Base-by-base conservation (phyloP, 2,797 vertebrate genomes). In the Sebastes wilsoni region DNA sequence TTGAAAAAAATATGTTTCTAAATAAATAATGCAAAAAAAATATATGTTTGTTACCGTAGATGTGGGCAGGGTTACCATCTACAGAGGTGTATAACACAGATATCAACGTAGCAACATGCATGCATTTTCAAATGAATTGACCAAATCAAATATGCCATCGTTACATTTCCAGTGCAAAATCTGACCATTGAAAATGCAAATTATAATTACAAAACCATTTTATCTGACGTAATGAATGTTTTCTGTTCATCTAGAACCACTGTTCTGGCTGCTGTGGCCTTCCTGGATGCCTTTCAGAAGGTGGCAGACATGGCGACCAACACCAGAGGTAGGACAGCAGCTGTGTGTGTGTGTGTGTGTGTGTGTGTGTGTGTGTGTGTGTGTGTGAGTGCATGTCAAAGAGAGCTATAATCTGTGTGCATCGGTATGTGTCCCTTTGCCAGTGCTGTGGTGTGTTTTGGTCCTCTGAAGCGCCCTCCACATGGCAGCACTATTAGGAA, bases 251-350 rank as follows among this genome's bases (percentile, higher is more conserved):
- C 7, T 89, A 99, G 98, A 94, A 99, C 98, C 80, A 99, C 98
- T 0, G 97, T 99, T 80, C 94, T 99, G 93, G 98, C 98, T 25
- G 97, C 97, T 23, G 97, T 98, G 78, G 97, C 98, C 87, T 99
- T 99, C 94, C 93, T 99, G 86, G 98, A 99, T 89, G 98, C 98
- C 88, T 99, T 99, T 96, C 98, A 99, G 96, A 99, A 98, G 95
- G 98, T 99, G 94, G 98, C 98, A 0, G 98, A 99, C 90, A 99
- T 99, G 98, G 98, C 98, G 71, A 99, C 98, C 93, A 99, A 99
- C 96, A 98, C 98, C 46, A 95, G 98, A 97, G 98, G 98, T 99
- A 95, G 85, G 96, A 71, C 10, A 32, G 5, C 13, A 20, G 9
- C 18, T 23, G 42, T 62, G n/a, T 79, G 42, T 83, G 64, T 69